phyloP scores from a whole-genome alignment of 2,888 invertebrate species.

The Charanyca ferruginea region DNA sequence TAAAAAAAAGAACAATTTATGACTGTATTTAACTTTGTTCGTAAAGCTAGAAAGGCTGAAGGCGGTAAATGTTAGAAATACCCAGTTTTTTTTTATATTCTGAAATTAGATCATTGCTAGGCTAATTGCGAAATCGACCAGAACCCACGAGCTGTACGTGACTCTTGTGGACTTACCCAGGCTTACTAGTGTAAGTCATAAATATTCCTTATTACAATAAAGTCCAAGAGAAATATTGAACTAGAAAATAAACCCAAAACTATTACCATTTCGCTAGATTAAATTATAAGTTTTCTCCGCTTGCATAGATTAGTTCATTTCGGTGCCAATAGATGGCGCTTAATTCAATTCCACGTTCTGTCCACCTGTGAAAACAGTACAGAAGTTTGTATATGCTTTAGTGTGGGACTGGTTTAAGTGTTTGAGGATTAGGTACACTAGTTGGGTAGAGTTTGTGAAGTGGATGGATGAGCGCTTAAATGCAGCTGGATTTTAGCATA shows the following conservation, averaged over 20 bases:
- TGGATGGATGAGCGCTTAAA: constrained; percentile 8
- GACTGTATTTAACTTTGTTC: no score
- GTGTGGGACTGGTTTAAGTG: constrained; percentile 34
- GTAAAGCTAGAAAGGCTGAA: no score
- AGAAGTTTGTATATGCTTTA: constrained; percentile 34
- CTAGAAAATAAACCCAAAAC: constrained; percentile 17
- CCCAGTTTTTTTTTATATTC: no score
- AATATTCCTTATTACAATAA: constrained; percentile 8
- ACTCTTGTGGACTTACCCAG: no score
- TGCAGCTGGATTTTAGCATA: neutral
- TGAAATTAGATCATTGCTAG: no score
- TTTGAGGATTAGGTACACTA: constrained; percentile 30
- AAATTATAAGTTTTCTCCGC: constrained; percentile 35
- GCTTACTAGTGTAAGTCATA: no score
- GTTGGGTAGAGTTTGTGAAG: constrained; percentile 7
- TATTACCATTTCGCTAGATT: constrained; percentile 22
- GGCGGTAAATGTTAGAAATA: no score
- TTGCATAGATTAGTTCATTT: constrained; percentile 49
- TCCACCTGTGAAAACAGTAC: constrained; percentile 51
- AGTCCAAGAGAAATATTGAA: constrained; percentile 4
- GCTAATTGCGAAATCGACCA: no score
- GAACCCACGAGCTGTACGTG: no score
- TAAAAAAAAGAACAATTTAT: no score
- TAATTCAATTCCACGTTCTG: constrained; percentile 33
- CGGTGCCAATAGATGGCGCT: constrained; percentile 43